These are phyloP conservation scores for Dufourea novaeangliae DNA, from an alignment of 1,140 invertebrate species.

Conservation along the genomic window DNA sequence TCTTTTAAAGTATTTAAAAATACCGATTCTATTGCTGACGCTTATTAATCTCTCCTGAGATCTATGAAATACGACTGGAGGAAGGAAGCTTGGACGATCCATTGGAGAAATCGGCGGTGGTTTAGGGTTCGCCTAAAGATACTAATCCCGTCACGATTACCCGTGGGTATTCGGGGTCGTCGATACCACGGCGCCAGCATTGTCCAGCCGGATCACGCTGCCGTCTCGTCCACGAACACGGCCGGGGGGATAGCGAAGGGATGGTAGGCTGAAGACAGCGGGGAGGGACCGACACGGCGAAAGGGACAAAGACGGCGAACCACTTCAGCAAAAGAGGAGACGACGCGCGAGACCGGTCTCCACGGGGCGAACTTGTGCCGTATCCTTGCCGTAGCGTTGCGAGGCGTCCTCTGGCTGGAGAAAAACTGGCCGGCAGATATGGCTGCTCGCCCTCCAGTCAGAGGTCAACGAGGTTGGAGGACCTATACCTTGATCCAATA, in stretches of 20 bases:
- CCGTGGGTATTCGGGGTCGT: constrained; percentile 35
- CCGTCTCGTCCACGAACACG: constrained; percentile 44
- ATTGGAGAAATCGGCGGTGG: constrained; percentile 5
- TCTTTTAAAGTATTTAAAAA: too few relatives aligned
- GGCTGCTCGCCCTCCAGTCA: constrained; percentile 61
- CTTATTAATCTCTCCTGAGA: too few relatives aligned
- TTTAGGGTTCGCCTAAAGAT: constrained; percentile 31
- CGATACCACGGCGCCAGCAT: constrained; percentile 69
- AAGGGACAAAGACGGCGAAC: constrained; percentile 38
- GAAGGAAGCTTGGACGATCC: too few relatives aligned
- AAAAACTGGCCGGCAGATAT: constrained; percentile 56
- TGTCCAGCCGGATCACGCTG: constrained; percentile 65
- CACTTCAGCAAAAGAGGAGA: constrained; percentile 55
- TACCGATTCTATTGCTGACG: too few relatives aligned
- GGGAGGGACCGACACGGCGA: background rate
- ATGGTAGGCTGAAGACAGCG: constrained; percentile 29
- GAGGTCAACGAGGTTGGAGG: constrained; percentile 67
- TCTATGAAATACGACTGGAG: too few relatives aligned
- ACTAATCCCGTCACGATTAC: constrained; percentile 46
- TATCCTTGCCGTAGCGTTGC: constrained; percentile 55
- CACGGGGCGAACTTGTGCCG: constrained; percentile 46
- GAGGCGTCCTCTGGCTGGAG: constrained; percentile 60
- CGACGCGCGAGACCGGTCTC: constrained; percentile 64
- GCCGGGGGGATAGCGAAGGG: too few relatives aligned
- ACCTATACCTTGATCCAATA: constrained; percentile 58